A percentile compares a stretch with the other conserved stretches of the same genome.
phyloP scores from a whole-genome alignment of 2,888 invertebrate species.

The Stramonita haemastoma region DNA sequence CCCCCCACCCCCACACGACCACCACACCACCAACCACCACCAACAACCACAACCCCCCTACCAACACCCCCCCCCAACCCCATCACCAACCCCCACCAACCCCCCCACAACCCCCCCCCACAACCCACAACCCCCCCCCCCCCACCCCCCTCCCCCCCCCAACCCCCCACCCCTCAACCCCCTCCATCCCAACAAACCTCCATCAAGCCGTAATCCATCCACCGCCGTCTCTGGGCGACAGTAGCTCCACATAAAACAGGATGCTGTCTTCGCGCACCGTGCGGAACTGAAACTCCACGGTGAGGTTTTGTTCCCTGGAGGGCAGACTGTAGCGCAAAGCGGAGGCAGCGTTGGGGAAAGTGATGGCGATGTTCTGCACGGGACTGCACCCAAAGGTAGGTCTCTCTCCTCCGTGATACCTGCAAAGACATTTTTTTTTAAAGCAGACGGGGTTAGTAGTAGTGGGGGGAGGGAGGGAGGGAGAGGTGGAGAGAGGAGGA shows the following conservation, averaged over 20 bases:
- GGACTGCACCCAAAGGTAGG: slow-evolving; percentile 63
- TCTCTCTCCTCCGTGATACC: slow-evolving; percentile 60
- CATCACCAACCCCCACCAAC: neutral
- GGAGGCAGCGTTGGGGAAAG: slow-evolving; percentile 65
- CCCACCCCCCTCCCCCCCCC: too few species aligned
- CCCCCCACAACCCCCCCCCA: too few species aligned
- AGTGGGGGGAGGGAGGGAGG: too few species aligned
- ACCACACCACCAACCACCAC: too few species aligned
- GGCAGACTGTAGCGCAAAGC: slow-evolving; percentile 52
- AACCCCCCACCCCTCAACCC: neutral
- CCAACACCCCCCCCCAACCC: too few species aligned
- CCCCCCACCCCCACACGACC: too few species aligned
- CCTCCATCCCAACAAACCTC: slow-evolving; percentile 57
- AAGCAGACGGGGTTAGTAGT: too few species aligned
- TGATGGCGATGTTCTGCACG: slow-evolving; percentile 66
- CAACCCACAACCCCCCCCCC: neutral
- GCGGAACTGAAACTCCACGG: slow-evolving; percentile 67
- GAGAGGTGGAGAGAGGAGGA: too few species aligned
- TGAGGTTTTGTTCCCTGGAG: slow-evolving; percentile 53
- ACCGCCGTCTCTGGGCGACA: slow-evolving; percentile 52
- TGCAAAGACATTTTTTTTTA: too few species aligned
- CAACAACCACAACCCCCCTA: too few species aligned
- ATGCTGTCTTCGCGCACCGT: slow-evolving; percentile 64
- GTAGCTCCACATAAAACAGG: slow-evolving; percentile 61
- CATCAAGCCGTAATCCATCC: slow-evolving; percentile 63